Percentiles rank a stretch among this genome's conserved stretches.
These are phyloP conservation scores for Eremobia ochroleuca DNA, from an alignment of 2,888 invertebrate genomes.

Conservation along the genomic window DNA sequence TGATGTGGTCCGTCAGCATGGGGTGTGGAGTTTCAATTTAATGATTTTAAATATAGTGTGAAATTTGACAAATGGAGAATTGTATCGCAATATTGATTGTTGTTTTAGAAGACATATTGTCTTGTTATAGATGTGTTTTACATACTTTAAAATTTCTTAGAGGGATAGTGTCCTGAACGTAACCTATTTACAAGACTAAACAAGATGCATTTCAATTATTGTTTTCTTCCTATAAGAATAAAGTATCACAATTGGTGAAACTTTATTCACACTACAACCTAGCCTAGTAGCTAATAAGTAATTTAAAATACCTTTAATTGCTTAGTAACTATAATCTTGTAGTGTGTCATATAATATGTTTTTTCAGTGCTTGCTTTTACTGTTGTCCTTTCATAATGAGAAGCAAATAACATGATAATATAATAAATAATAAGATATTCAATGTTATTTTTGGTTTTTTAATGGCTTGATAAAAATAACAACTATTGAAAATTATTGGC, in stretches of 20 bases:
- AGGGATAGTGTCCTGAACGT: no score
- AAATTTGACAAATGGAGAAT: slow-evolving; percentile 24
- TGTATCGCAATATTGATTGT: slow-evolving; percentile 5
- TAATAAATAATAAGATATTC: neutral
- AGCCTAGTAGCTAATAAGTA: neutral
- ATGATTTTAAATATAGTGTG: slow-evolving; percentile 31
- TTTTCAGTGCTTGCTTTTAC: neutral
- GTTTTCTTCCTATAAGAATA: neutral
- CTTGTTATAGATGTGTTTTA: neutral
- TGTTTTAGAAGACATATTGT: neutral
- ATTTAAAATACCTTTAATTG: neutral
- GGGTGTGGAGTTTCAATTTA: slow-evolving; percentile 1
- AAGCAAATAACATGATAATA: neutral
- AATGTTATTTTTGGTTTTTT: slow-evolving; percentile 12
- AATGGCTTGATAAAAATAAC: no score
- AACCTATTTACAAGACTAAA: neutral
- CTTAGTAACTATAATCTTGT: neutral
- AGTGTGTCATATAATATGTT: neutral
- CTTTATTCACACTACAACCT: neutral
- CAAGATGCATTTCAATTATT: neutral
- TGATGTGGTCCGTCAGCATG: slow-evolving; percentile 26
- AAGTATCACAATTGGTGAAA: neutral
- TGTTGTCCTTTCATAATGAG: slow-evolving; percentile 20
- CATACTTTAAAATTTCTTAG: no score
- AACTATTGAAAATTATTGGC: no score